Base-by-base conservation (phyloP, 2,113 vertebrate genomes). In the Gymnogyps californianus region DNA sequence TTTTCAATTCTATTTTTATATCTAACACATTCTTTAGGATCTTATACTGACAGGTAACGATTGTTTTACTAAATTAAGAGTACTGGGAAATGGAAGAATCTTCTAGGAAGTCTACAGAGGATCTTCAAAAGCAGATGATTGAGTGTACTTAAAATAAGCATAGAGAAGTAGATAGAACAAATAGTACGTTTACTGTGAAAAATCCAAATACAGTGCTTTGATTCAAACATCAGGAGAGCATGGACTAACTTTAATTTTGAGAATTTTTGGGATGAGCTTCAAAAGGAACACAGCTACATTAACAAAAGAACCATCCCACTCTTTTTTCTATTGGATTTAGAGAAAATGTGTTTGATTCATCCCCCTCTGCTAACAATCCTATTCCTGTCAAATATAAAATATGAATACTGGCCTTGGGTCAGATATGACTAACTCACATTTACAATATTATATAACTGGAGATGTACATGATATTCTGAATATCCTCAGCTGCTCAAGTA, bases 381-480 rank as follows among this genome's bases (percentile, higher is more conserved):
- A 0, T 86, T 90, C 22, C 87, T 94, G 78, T 81, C 75, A 80
- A 66, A 76, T 38, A 64, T 42, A 49, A 97, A 84, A 91, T 54
- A 91, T 40, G 62, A 91, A 91, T 86, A 58, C 15, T 66, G 70
- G 38, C 71, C 51, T 88, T 66, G 34, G 64, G 81, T 95, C 66
- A 93, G 64, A 84, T 80, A 92, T 91, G 72, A 96, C 58, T 95
- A 83, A 89, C 38, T 89, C 61, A 72, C 54, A 83, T 69, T 82
- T 85, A 69, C 14, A 55, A 9, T 80, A 58, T 91, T 96, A 71
- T 70, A 22, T 93, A 95, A 93, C 36, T 66, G 11, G 12, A 67
- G n/a, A 61, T 20, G 17, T 81, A 89, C n/a, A 91, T 95, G 81
- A 47, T 83, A 90, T 91, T 93, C 77, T 72, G 52, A 89, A 90